Evolutionary conservation across 2,797 vertebrate species (phyloP), one percentile per base, ranked within the genome.

Genomic region (Sebastes hubbsi): DNA sequence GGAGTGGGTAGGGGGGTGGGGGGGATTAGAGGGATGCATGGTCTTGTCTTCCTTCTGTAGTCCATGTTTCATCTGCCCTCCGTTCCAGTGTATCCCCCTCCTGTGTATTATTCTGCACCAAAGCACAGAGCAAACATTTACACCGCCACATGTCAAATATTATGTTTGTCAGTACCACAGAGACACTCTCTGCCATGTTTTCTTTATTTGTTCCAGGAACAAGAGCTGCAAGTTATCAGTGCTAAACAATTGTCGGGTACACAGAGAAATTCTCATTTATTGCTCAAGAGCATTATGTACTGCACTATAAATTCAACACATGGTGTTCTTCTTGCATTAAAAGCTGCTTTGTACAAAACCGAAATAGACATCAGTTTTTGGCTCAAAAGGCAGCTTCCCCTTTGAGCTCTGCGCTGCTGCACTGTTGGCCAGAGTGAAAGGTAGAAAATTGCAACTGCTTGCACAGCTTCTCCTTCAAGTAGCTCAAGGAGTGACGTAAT

Each of bases 1-100:
- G 82, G 90, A 88, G 88, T 85, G 88, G 81, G 91, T 75, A 72
- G 32, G 13, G 6, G 6, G 60, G 12, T 27, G 25, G 25, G 88
- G 86, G 74, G 93, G 86, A 91, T 93, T 89, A 93, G 90, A 93
- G 91, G 82, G 91, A 90, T 90, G 86, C 87, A 83, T 89, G 83
- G 82, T 84, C 79, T 67, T 34, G 80, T 84, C 83, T 85, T 77
- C 80, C 68, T 68, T 77, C 62, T 85, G 60, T 74, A 69, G 74
- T 77, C 81, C 81, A 83, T 85, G 85, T 89, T 90, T 87, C 83
- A 88, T 88, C 83, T 84, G 73, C 52, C 87, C 75, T 88, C 84
- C 69, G 25, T 76, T 84, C 25, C 70, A 75, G 52, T 36, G 1
- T 30, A 30, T 59, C 83, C 75, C 82, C 89, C 78, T 75, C 87